Evolutionary conservation across 2,888 invertebrate genomes (phyloP).

Genomic region (Meiosimyza platycephala): DNA sequence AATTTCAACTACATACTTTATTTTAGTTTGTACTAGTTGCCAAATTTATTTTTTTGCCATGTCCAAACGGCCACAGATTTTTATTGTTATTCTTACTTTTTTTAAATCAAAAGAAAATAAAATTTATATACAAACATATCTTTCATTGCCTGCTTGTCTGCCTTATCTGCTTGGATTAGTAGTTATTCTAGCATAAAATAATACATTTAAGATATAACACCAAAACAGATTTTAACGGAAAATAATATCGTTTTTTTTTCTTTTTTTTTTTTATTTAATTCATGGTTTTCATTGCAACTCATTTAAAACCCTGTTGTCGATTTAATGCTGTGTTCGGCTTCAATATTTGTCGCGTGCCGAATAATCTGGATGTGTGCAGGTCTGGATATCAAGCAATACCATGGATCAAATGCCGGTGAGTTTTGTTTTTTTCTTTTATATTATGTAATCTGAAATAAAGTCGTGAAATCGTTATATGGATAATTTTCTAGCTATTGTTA

Average conservation of each 20-base stretch:
- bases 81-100: constrained; percentile 51
- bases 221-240: constrained; percentile 63
- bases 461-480: too few relatives aligned
- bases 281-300: constrained; percentile 31
- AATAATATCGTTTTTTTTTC: constrained; percentile 62
- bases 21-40: neutral
- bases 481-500: too few relatives aligned
- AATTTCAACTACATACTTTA: neutral
- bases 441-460: too few relatives aligned
- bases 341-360: neutral
- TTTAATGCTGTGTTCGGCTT: constrained; percentile 9
- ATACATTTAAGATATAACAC: constrained; percentile 51
- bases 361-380: constrained; percentile 68
- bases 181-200: constrained; percentile 21
- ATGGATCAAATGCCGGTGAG: constrained; percentile 87
- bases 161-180: constrained; percentile 1
- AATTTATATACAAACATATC: constrained; percentile 32
- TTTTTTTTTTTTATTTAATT: constrained; percentile 50
- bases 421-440: constrained; percentile 56
- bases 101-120: constrained; percentile 29
- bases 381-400: constrained; percentile 80
- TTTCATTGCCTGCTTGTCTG: neutral
- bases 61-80: constrained; percentile 72
- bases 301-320: constrained; percentile 13
- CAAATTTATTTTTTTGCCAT: constrained; percentile 66